Evolutionary conservation across 2,888 invertebrate genomes (phyloP), one percentile per base, ranked within the genome.

Genomic region (Ophraella communa): DNA sequence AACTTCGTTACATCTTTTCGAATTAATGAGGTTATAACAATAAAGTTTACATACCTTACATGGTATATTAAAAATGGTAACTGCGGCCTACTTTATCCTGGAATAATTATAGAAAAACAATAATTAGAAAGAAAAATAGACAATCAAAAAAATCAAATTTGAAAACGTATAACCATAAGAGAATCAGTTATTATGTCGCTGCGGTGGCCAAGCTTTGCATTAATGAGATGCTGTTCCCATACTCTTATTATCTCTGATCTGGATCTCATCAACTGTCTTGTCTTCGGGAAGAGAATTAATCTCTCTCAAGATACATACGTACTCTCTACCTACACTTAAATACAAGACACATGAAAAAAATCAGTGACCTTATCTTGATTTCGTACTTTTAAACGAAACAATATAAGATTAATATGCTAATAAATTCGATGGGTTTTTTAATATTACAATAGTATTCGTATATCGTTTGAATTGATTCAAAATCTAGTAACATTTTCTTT

Each of bases 221-320:
- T 78, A 78, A 77, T 76, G 77, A 77, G 77, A 77, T 74, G 73
- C 73, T 77, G 73, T 74, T 77, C 77, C 78, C 78, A 77, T 78
- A 77, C 71, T 73, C 70, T 69, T 76, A 68, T 66, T 77, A 77
- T 78, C 77, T 76, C 64, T 63, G 74, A 79, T 78, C 76, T 67
- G 74, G 74, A 79, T 78, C 78, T 75, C 76, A 77, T 78, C 77
- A 78, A 76, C 76, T 77, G 77, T 77, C 77, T 75, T 72, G 71
- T 74, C 71, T 74, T 72, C 63, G 68, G 74, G 72, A 75, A 74
- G 73, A 71, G 75, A 77, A 78, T 78, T 76, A 77, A 78, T 78
- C 78, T 76, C 67, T 56, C 44, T 58, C 59, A 47, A 66, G 67
- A 65, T 64, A 53, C 61, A 63, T 67, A 60, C 66, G 47, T 51